A percentile compares a stretch with the other conserved stretches of the same genome.
Evolutionary conservation across 2,113 vertebrate species (phyloP).

Genomic region (Albula glossodonta): DNA sequence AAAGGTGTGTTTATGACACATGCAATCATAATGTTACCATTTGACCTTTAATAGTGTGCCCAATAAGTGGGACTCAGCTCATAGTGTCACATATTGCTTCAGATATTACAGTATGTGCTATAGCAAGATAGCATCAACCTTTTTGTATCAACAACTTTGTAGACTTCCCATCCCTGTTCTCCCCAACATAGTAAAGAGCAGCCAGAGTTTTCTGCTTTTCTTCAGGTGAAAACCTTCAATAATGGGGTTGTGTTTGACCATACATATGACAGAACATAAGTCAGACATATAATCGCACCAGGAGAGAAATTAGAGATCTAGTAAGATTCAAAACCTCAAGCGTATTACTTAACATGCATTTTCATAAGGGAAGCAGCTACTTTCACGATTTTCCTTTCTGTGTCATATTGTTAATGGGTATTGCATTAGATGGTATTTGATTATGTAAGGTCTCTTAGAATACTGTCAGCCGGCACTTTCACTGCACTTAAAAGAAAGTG

Average conservation of each 20-base stretch:
- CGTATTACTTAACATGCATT: neutral
- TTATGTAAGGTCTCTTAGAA: no score
- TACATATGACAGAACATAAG: neutral
- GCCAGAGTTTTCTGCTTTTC: neutral
- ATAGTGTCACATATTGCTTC: neutral
- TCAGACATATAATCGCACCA: neutral
- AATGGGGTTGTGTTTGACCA: neutral
- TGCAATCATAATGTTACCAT: neutral
- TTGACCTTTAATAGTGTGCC: neutral
- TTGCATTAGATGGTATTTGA: no score
- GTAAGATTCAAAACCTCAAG: neutral
- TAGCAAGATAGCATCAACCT: neutral
- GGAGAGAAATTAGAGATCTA: neutral
- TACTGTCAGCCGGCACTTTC: neutral
- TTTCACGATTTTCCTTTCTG: neutral
- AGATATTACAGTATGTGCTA: neutral
- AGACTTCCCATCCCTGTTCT: neutral
- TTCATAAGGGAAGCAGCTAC: neutral
- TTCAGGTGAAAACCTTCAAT: neutral
- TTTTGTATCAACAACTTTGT: neutral
- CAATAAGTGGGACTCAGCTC: neutral
- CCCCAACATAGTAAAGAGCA: neutral
- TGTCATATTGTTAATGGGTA: neutral
- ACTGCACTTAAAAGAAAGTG: neutral
- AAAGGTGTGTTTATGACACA: neutral